Evolutionary conservation across 2,888 invertebrate genomes (phyloP), one percentile per base, ranked within the genome.

Genomic region (Reticulitermes lucifugus): DNA sequence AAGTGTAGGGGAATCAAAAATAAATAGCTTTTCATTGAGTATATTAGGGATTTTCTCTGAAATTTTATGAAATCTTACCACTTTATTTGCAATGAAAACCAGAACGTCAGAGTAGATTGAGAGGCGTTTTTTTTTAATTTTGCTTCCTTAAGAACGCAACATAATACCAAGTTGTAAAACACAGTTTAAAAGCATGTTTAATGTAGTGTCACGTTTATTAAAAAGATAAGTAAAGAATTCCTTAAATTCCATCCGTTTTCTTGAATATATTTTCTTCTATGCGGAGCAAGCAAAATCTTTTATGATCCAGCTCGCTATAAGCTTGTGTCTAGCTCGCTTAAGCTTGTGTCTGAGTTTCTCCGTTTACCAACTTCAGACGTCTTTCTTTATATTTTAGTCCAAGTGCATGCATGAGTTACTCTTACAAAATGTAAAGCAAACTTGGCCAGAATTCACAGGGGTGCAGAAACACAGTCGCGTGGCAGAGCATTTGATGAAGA

Each of bases 241-340:
- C 65, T 5, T 25, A 65, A n/a, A 65, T 65, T 6, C 65, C 65
- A 65, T n/a, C 65, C 65, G n/a, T 65, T 65, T 65, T 65, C n/a
- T n/a, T 25, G 65, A 65, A 65, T 65, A 65, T 65, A 65, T 65
- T 65, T 65, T 65, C 65, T 65, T 65, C 6, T 65, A 65, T 65
- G n/a, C 25, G 25, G 9, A 25, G 25, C n/a, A 65, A 6, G 25
- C 65, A 25, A 60, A 60, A 12, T 21, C 60, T 60, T 60, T 65
- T 65, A 25, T 65, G 65, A n/a, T n/a, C 65, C 25, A 65, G n/a
- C n/a, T 2, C 65, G 65, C 5, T 65, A 25, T 25, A 25, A 65
- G 65, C 65, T 65, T 65, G 65, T n/a, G 65, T 65, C 25, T 35
- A 35, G 35, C 35, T 35, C 2, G 35, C 35, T 35, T 35, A 35